Percentiles rank a stretch among this genome's conserved stretches.
These are phyloP conservation scores for Parnassius glacialis DNA, from an alignment of 2,888 invertebrate genomes.

Conservation along the genomic window DNA sequence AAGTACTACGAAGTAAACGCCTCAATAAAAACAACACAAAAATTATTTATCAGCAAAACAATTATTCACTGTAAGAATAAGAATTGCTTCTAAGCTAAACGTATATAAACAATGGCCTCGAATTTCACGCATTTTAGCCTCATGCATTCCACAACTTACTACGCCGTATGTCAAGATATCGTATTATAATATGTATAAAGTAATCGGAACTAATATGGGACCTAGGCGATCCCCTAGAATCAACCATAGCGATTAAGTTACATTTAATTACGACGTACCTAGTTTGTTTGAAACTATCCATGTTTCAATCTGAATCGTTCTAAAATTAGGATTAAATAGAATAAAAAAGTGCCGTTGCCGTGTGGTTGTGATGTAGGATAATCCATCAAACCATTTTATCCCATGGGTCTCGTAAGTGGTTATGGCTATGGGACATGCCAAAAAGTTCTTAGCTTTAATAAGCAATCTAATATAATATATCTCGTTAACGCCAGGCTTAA, in stretches of 20 bases:
- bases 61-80: constrained; percentile 22
- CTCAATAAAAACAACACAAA: constrained; percentile 14
- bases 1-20: constrained; percentile 13
- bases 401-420: too few species aligned
- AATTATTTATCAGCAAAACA: constrained; percentile 19
- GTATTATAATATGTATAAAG: too few species aligned
- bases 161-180: constrained; percentile 36
- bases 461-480: too few species aligned
- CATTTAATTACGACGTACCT: constrained; percentile 6
- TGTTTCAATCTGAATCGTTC: neutral
- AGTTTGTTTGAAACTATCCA: neutral
- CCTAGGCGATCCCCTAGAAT: constrained; percentile 57
- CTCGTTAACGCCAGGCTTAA: too few species aligned
- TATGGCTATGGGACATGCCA: too few species aligned
- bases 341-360: too few species aligned
- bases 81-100: constrained; percentile 21
- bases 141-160: constrained; percentile 39
- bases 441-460: too few species aligned
- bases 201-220: constrained; percentile 44
- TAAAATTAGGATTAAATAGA: neutral
- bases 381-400: too few species aligned
- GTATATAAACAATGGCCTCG: constrained; percentile 46
- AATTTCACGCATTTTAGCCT: constrained; percentile 47
- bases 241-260: constrained; percentile 38
- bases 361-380: too few species aligned